A percentile compares a stretch with the other conserved stretches of the same genome.
These are phyloP conservation scores for Strix occidentalis DNA, from an alignment of 2,797 vertebrate genomes.

Conservation along the genomic window DNA sequence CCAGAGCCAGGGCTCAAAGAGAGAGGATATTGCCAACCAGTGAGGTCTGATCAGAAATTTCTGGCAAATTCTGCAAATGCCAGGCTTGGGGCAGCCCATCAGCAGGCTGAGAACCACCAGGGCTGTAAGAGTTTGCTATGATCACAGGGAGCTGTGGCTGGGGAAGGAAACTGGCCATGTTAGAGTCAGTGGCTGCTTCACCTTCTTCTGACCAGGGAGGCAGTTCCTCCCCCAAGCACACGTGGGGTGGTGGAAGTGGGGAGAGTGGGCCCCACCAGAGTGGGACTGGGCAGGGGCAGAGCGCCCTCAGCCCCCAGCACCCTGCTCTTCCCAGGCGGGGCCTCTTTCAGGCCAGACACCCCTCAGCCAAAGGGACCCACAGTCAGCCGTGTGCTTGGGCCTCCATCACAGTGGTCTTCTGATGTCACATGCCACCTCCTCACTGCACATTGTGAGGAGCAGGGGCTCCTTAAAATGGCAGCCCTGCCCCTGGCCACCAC, in stretches of 20 bases:
- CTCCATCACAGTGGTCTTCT: neutral
- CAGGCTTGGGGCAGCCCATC: neutral
- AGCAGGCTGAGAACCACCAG: neutral
- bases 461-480: too few species aligned
- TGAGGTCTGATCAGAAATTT: neutral
- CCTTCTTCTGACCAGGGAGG: neutral
- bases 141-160: neutral
- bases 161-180: neutral
- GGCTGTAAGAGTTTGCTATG: neutral
- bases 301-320: neutral
- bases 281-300: neutral
- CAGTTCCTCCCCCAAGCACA: neutral
- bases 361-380: neutral
- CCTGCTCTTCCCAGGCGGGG: neutral
- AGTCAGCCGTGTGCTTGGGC: too few species aligned
- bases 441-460: too few species aligned
- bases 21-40: neutral
- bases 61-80: neutral
- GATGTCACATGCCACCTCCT: neutral
- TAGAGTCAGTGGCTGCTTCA: neutral
- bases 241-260: rapidly evolving
- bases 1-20: neutral
- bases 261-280: neutral
- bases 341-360: too few species aligned
- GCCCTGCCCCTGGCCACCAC: neutral